phyloP scores from a whole-genome alignment of 1,140 invertebrate genomes.

The Araneus ventricosus region DNA sequence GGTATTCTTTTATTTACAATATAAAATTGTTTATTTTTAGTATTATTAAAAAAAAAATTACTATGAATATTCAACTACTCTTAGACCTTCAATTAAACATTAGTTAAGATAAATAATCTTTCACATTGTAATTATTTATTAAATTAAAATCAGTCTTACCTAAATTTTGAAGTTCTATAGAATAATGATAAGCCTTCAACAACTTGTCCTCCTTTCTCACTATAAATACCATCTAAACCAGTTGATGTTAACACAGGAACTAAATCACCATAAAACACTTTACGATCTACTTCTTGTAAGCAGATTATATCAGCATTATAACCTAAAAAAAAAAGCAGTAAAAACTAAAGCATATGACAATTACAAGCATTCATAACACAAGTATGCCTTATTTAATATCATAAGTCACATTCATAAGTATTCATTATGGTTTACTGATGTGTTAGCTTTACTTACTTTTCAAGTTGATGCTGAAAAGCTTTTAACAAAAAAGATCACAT shows the following conservation, averaged over 20 bases:
- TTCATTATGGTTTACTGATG: not conserved
- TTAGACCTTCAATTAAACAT: no score
- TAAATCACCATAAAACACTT: constrained; percentile 88
- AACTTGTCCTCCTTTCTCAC: constrained; percentile 86
- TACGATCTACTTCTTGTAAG: constrained; percentile 94
- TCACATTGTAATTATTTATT: no score
- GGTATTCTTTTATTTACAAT: no score
- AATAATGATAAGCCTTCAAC: constrained; percentile 91
- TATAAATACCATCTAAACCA: constrained; percentile 84
- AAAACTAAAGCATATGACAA: not conserved
- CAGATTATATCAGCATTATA: constrained; percentile 95
- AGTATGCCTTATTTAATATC: no score
- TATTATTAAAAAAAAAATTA: no score
- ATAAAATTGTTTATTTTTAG: no score
- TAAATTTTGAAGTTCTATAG: constrained; percentile 82
- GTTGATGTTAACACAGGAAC: constrained; percentile 83
- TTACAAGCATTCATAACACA: not conserved
- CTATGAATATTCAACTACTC: no score
- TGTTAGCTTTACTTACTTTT: not conserved
- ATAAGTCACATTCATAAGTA: not conserved
- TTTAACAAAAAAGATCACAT: no score
- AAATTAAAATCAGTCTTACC: constrained; percentile 66
- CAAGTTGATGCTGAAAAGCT: no score
- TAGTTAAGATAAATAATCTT: no score
- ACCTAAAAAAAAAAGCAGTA: constrained; percentile 81